Conservation (phyloP, 2,113 vertebrate genomes). For the Lophotis ruficrista region DNA sequence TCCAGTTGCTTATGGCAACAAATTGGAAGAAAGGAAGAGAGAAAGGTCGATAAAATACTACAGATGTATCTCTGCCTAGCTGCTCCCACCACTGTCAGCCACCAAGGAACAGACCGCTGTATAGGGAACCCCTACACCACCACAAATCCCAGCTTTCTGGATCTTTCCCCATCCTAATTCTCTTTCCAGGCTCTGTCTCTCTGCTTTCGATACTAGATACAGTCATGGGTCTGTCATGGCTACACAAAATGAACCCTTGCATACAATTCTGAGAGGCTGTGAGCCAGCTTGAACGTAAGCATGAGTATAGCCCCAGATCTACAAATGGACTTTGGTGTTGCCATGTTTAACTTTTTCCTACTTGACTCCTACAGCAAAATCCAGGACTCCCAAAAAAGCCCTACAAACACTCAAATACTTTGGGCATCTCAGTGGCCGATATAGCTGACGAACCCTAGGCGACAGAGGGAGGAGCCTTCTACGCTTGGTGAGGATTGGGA, state of each 20-base stretch:
- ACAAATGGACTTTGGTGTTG: neutral
- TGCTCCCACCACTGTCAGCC: neutral
- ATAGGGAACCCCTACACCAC: neutral
- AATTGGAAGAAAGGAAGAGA: neutral
- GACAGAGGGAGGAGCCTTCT: neutral
- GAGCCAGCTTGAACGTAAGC: neutral
- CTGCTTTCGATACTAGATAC: neutral
- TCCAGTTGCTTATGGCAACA: neutral
- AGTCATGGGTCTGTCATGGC: neutral
- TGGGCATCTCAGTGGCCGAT: neutral
- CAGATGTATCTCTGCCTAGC: neutral
- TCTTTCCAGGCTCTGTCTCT: neutral
- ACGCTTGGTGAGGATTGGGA: neutral
- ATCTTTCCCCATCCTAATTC: neutral
- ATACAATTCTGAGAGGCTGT: neutral
- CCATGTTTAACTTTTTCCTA: neutral
- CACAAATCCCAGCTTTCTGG: neutral
- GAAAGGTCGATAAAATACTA: neutral
- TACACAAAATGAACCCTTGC: neutral
- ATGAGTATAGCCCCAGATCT: neutral
- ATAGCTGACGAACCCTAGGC: neutral
- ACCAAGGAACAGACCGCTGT: neutral
- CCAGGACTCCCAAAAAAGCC: neutral
- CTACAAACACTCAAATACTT: neutral
- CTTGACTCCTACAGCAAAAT: neutral